Evolutionary conservation across 2,797 vertebrate species (phyloP), one percentile per base, ranked within the genome.

Genomic region (Sebastes trivittatus): DNA sequence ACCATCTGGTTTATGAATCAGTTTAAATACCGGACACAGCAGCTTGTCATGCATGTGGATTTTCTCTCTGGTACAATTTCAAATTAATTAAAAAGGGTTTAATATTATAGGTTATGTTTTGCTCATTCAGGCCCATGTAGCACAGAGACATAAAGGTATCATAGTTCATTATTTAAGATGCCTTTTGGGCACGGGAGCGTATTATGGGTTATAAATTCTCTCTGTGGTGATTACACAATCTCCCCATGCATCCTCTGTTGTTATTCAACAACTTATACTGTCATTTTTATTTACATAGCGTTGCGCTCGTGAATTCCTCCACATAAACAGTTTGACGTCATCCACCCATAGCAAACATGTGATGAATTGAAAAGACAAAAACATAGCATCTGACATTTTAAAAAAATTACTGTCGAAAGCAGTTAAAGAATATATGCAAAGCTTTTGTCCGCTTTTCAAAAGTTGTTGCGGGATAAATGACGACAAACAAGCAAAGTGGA

Each of bases 1-100:
- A 86, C 86, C 95, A 95, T 96, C 95, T 96, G 96, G 85, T 95
- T 93, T 92, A 80, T 90, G 89, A 89, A 95, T 96, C 92, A 95
- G 88, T 90, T 93, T 92, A 91, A 94, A 93, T 89, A 93, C 93
- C 93, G 92, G 94, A 94, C 92, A 88, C 88, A 89, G 93, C 90
- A 88, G 91, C 92, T 92, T 94, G 93, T 94, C 91, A 89, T 92
- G 92, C 88, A 86, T 89, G 87, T 72, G 81, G 83, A 91, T 94
- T 94, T 92, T 92, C 87, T 93, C 84, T 69, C 78, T 87, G 84
- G 87, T 89, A 82, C 79, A 77, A 86, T 89, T 90, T 89, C 63
- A 88, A 91, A 93, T 92, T 77, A 83, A 92, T 92, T 85, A 88
- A 89, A 91, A 49, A 84, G 23, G 69, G 65, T 83, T 89, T 88